phyloP scores from a whole-genome alignment of 2,888 invertebrate species.

The Ichneumoninae sp. region DNA sequence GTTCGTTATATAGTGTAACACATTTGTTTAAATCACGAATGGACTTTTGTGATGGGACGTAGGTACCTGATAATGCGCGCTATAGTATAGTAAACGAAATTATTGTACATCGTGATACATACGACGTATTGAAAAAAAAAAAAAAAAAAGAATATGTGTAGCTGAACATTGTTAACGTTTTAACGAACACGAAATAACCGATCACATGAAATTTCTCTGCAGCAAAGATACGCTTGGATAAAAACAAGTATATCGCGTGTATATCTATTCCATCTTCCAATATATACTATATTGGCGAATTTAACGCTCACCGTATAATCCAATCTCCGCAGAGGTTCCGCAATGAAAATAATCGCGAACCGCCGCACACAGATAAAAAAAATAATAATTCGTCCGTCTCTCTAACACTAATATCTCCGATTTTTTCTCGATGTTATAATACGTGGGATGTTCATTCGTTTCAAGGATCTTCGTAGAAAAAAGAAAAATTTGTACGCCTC shows the following conservation, averaged over 20 bases:
- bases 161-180: slow-evolving; percentile 29
- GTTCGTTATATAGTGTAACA: slow-evolving; percentile 20
- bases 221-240: slow-evolving; percentile 26
- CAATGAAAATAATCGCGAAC: slow-evolving; percentile 23
- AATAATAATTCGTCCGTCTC: slow-evolving; percentile 35
- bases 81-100: slow-evolving; percentile 51
- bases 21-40: slow-evolving; percentile 35
- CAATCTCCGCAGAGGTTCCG: slow-evolving; percentile 33
- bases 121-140: slow-evolving; percentile 27
- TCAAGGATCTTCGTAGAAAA: slow-evolving; percentile 56
- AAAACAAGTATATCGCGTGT: neutral
- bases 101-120: slow-evolving; percentile 8
- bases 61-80: slow-evolving; percentile 64
- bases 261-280: slow-evolving; percentile 49
- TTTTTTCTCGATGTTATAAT: slow-evolving; percentile 51
- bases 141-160: slow-evolving; percentile 22
- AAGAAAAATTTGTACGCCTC: slow-evolving; percentile 56
- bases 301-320: slow-evolving; percentile 25
- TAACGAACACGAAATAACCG: slow-evolving; percentile 18
- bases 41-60: slow-evolving; percentile 59
- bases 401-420: slow-evolving; percentile 46
- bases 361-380: neutral
- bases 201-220: slow-evolving; percentile 30
- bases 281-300: slow-evolving; percentile 28
- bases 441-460: slow-evolving; percentile 48